A percentile compares a stretch with the other conserved stretches of the same genome.
Conservation (phyloP, 2,797 vertebrate species). For the Cyprinella venusta region DNA sequence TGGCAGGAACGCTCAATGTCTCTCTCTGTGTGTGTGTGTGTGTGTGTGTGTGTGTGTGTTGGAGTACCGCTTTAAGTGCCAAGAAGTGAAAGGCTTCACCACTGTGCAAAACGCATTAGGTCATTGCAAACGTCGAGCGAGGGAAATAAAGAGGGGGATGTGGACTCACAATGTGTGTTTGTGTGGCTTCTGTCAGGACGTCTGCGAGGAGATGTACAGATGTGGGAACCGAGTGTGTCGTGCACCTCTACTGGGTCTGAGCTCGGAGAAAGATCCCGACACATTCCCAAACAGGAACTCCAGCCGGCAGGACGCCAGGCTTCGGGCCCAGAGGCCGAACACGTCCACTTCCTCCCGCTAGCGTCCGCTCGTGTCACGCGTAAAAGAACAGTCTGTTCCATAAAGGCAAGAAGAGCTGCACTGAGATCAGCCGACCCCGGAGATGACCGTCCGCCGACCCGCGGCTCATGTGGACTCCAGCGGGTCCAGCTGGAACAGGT, state of each 20-base stretch:
- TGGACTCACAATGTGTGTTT: conserved; percentile 57
- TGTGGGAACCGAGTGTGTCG: conserved; percentile 66
- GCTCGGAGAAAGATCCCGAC: conserved; percentile 3
- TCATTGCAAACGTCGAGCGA: conserved; percentile 84
- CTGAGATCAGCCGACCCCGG: conserved; percentile 61
- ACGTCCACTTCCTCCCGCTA: conserved; percentile 30
- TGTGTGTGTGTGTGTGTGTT: too few relatives aligned
- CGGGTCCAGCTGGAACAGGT: conserved; percentile 94
- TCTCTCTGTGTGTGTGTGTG: conserved; percentile 32
- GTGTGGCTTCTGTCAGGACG: conserved; percentile 61
- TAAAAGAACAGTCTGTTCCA: conserved; percentile 66
- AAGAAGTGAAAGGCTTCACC: conserved; percentile 87
- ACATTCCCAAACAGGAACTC: conserved; percentile 72
- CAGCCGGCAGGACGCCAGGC: conserved; percentile 61
- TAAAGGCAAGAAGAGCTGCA: conserved; percentile 67
- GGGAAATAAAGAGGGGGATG: conserved; percentile 53
- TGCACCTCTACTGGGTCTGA: conserved; percentile 43
- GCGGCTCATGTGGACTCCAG: conserved; percentile 93
- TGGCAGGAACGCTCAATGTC: conserved; percentile 63
- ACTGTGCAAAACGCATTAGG: conserved; percentile 98
- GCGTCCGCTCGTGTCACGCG: conserved; percentile 49
- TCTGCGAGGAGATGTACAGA: conserved; percentile 77
- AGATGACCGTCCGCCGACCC: neutral
- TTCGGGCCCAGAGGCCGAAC: too few relatives aligned
- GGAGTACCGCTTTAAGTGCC: conserved; percentile 85